These are phyloP conservation scores for Pavo muticus DNA, from an alignment of 2,113 vertebrate species.

Conservation along the genomic window DNA sequence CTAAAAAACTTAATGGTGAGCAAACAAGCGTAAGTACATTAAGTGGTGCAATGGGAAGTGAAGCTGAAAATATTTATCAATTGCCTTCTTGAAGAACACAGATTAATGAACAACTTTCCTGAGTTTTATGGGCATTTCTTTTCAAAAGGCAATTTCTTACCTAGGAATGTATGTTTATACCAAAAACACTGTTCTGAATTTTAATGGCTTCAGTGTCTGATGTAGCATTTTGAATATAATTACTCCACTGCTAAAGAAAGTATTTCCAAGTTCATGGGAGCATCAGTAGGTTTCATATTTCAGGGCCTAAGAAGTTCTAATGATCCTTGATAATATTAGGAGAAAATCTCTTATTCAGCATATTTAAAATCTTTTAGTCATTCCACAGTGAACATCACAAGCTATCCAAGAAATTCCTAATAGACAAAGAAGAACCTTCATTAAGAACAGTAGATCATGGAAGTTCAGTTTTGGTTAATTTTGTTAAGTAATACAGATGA, in stretches of 20 bases:
- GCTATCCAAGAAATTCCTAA: background rate
- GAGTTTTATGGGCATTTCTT: background rate
- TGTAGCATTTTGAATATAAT: background rate
- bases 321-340: background rate
- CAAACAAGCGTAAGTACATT: background rate
- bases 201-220: background rate
- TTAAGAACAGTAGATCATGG: background rate
- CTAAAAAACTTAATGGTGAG: background rate
- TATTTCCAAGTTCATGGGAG: background rate
- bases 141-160: conserved; percentile 9
- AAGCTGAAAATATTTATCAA: conserved; percentile 25
- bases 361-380: background rate
- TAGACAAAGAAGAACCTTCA: background rate
- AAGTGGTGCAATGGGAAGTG: background rate
- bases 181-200: background rate
- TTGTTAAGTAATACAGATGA: background rate
- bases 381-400: background rate
- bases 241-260: background rate
- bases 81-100: background rate
- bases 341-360: background rate
- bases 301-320: background rate
- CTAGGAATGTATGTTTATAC: background rate
- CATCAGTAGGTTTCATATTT: background rate
- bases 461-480: background rate
- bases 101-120: background rate